Conservation (phyloP, 2,113 vertebrate species). For the Pedionomus torquatus region DNA sequence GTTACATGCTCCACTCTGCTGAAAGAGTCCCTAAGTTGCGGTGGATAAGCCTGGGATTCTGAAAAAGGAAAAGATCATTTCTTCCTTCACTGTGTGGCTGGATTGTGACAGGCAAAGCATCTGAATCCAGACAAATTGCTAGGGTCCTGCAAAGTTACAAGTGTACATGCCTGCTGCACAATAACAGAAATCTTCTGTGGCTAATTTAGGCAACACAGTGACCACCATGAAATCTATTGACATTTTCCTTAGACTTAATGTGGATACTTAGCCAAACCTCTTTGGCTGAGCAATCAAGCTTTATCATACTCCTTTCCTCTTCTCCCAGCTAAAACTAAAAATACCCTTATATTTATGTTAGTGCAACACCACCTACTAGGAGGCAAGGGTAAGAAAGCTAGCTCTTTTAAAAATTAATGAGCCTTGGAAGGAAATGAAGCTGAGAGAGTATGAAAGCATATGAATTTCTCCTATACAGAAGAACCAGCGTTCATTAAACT, state of each 20-base stretch:
- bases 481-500: constrained; percentile 61
- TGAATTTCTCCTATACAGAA: constrained; percentile 59
- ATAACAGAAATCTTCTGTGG: background rate
- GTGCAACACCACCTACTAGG: constrained; percentile 66
- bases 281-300: constrained; percentile 15
- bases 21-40: background rate
- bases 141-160: background rate
- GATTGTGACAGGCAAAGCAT: background rate
- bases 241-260: background rate
- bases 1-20: background rate
- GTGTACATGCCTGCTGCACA: background rate
- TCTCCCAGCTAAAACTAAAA: constrained; percentile 48
- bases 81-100: background rate
- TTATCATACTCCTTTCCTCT: constrained; percentile 47
- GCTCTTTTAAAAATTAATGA: constrained; percentile 71
- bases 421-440: constrained; percentile 70
- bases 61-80: background rate
- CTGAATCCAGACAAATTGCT: constrained; percentile 10
- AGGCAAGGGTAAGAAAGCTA: constrained; percentile 61
- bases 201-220: constrained; percentile 9
- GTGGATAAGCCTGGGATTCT: background rate
- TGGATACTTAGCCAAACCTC: constrained; percentile 47
- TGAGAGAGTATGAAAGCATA: constrained; percentile 64
- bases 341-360: constrained; percentile 49
- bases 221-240: constrained; percentile 23